phyloP scores from a whole-genome alignment of 2,113 vertebrate genomes.

The Cryptotis parvus region DNA sequence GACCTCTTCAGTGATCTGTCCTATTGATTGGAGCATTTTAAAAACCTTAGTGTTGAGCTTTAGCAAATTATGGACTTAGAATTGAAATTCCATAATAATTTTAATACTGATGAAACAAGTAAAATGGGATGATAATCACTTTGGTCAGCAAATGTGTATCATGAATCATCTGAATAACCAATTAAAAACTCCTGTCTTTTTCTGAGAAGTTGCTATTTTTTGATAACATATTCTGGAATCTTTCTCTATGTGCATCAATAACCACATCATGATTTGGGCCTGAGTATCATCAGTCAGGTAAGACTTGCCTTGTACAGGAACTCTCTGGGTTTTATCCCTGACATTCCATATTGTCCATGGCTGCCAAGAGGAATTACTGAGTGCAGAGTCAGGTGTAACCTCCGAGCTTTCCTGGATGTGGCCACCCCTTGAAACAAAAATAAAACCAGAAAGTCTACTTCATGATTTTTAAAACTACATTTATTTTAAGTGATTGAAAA shows the following conservation, averaged over 20 bases:
- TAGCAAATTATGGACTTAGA: conserved; percentile 31
- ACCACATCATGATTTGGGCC: too few relatives aligned
- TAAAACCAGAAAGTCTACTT: not conserved
- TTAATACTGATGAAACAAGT: conserved; percentile 45
- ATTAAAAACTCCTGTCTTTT: not conserved
- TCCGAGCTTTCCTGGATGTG: too few relatives aligned
- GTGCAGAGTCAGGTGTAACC: too few relatives aligned
- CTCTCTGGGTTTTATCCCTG: too few relatives aligned
- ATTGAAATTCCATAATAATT: conserved; percentile 21
- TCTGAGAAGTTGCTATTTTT: conserved; percentile 10
- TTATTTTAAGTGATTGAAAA: conserved; percentile 15
- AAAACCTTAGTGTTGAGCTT: conserved; percentile 19
- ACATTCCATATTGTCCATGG: too few relatives aligned
- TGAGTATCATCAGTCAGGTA: too few relatives aligned
- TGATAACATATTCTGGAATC: conserved; percentile 42
- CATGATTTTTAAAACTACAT: conserved; percentile 19
- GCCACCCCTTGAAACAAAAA: too few relatives aligned
- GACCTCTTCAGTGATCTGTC: not conserved
- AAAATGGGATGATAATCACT: not conserved
- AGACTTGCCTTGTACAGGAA: too few relatives aligned
- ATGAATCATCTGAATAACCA: too few relatives aligned
- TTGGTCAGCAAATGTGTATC: conserved; percentile 37
- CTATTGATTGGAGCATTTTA: conserved; percentile 34
- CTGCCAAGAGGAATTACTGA: too few relatives aligned
- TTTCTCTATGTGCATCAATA: not conserved